Percentiles rank a stretch among this genome's conserved stretches.
phyloP scores from a whole-genome alignment of 1,140 invertebrate species.

The Drosophila auraria region DNA sequence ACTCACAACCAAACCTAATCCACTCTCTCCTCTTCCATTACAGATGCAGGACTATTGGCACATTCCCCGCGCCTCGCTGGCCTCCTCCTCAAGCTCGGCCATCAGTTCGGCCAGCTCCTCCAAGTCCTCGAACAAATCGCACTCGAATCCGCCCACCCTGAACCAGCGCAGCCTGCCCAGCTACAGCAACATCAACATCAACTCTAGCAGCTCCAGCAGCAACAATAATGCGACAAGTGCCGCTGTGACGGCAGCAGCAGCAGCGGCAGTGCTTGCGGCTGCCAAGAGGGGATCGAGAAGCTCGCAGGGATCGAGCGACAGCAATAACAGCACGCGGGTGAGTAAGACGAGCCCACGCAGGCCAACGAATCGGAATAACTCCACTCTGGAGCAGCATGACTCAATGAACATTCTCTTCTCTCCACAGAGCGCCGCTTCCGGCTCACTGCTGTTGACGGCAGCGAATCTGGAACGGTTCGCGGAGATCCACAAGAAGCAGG shows the following conservation, averaged over 20 bases:
- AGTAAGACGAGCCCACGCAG: slow-evolving; percentile 69
- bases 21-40: slow-evolving; percentile 51
- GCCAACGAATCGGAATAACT: neutral
- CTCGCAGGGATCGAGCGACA: slow-evolving; percentile 90
- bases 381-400: slow-evolving; percentile 24
- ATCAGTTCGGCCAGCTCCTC: slow-evolving; percentile 86
- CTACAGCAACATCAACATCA: slow-evolving; percentile 29
- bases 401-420: slow-evolving; percentile 42
- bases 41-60: slow-evolving; percentile 90
- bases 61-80: slow-evolving; percentile 91
- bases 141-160: slow-evolving; percentile 70
- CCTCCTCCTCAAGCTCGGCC: slow-evolving; percentile 88
- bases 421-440: slow-evolving; percentile 91
- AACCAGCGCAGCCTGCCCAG: slow-evolving; percentile 62
- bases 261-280: slow-evolving; percentile 67
- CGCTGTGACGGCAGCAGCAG: slow-evolving; percentile 80
- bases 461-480: slow-evolving; percentile 90
- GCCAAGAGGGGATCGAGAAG: slow-evolving; percentile 88
- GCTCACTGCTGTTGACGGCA: slow-evolving; percentile 90
- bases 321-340: slow-evolving; percentile 92
- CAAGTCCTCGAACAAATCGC: slow-evolving; percentile 83
- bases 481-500: slow-evolving; percentile 87
- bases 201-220: neutral
- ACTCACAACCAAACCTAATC: slow-evolving; percentile 3
- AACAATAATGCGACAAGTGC: slow-evolving; percentile 77